A percentile compares a stretch with the other conserved stretches of the same genome.
These are phyloP conservation scores for Scaptomyza caliginosa DNA, from an alignment of 2,888 invertebrate genomes.

Conservation along the genomic window DNA sequence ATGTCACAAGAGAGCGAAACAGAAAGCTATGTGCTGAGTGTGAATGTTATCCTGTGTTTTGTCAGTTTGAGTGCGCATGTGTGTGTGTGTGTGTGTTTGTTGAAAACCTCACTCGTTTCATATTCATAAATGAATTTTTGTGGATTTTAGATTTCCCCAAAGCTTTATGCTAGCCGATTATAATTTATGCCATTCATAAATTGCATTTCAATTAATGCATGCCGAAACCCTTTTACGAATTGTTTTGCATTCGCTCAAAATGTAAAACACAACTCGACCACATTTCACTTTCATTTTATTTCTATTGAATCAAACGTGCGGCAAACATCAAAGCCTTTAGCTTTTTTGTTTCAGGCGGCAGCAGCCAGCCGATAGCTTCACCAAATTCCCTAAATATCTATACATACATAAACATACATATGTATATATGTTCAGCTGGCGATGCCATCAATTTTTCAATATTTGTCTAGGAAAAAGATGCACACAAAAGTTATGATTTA, in stretches of 20 bases:
- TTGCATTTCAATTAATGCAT: conserved; percentile 58
- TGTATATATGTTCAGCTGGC: conserved; percentile 15
- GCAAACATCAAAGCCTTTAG: conserved; percentile 30
- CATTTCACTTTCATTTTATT: conserved; percentile 24
- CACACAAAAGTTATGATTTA: conserved; percentile 78
- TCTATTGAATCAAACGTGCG: conserved; percentile 28
- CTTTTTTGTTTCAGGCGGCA: not conserved
- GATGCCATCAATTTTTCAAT: conserved; percentile 48
- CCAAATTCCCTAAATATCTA: conserved; percentile 14
- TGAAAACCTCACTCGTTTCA: conserved; percentile 33
- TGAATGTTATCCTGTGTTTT: conserved; percentile 8
- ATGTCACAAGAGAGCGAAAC: not conserved
- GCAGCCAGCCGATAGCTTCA: too few relatives aligned
- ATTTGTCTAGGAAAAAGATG: conserved; percentile 49
- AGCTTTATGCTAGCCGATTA: conserved; percentile 27
- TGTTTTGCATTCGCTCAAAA: not conserved
- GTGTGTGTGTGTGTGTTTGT: conserved; percentile 17
- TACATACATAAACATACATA: too few relatives aligned
- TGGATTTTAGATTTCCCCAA: conserved; percentile 41
- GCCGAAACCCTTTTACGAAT: conserved; percentile 3
- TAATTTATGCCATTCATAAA: conserved; percentile 66
- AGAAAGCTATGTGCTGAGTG: conserved; percentile 2
- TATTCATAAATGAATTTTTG: conserved; percentile 58
- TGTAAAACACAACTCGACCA: conserved; percentile 5
- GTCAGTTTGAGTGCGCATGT: conserved; percentile 13